phyloP scores from a whole-genome alignment of 2,113 vertebrate species.

The Isurus oxyrinchus region DNA sequence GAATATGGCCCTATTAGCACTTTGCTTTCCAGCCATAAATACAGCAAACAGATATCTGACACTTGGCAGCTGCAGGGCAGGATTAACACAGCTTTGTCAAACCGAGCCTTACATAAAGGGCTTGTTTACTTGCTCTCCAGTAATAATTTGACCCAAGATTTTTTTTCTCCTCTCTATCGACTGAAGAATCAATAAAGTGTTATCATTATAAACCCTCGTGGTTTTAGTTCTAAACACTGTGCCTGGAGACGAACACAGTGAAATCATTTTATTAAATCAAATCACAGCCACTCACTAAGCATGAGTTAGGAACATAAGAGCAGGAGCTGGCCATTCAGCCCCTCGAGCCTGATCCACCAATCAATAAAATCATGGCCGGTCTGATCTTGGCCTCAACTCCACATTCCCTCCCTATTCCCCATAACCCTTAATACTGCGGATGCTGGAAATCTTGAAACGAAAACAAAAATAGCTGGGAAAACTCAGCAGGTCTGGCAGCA shows the following conservation, averaged over 20 bases:
- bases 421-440: too few relatives aligned
- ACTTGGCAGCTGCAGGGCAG: background rate
- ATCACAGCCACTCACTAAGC: background rate
- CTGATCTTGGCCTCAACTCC: too few relatives aligned
- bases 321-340: too few relatives aligned
- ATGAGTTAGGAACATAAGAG: background rate
- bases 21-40: background rate
- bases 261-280: background rate
- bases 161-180: background rate
- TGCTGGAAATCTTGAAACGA: too few relatives aligned
- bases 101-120: too few relatives aligned
- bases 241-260: background rate
- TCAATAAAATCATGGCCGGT: too few relatives aligned
- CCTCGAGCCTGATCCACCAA: too few relatives aligned
- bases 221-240: background rate
- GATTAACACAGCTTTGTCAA: background rate
- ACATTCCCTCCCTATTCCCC: too few relatives aligned
- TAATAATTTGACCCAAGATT: background rate
- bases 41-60: background rate
- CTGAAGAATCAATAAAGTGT: too few relatives aligned
- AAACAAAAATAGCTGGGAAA: too few relatives aligned
- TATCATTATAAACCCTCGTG: background rate
- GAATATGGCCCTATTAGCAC: background rate
- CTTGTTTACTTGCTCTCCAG: background rate
- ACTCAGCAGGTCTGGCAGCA: too few relatives aligned